Evolutionary conservation across 2,888 invertebrate species (phyloP).

Genomic region (Pediacus dermestoides): DNA sequence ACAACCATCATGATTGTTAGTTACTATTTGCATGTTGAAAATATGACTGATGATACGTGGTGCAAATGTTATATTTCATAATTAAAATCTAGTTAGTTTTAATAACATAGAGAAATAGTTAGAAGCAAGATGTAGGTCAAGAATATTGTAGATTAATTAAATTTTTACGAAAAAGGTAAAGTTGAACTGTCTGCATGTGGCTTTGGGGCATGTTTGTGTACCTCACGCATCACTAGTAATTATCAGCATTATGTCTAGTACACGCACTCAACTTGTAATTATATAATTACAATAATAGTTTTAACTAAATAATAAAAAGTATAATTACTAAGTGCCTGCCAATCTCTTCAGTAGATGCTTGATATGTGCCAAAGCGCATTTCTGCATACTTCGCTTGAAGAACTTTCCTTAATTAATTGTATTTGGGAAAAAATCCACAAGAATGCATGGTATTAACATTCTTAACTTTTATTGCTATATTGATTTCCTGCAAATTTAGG

Average conservation of each 20-base stretch:
- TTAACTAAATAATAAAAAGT: conserved; percentile 7
- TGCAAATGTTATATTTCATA: too few relatives aligned
- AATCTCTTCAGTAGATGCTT: conserved; percentile 4
- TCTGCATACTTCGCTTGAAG: too few relatives aligned
- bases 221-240: conserved; percentile 5
- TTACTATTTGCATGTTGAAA: too few relatives aligned
- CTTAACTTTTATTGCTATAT: not conserved
- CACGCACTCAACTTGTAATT: conserved; percentile 9
- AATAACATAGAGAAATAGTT: too few relatives aligned
- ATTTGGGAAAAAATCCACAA: not conserved
- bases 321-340: conserved; percentile 9
- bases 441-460: not conserved
- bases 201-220: not conserved
- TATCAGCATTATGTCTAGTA: conserved; percentile 6
- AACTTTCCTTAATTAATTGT: too few relatives aligned
- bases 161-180: conserved; percentile 4
- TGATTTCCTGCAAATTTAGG: too few relatives aligned
- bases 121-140: conserved; percentile 4
- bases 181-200: conserved; percentile 7
- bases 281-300: conserved; percentile 9
- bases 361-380: too few relatives aligned
- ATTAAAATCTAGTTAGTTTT: too few relatives aligned
- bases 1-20: too few relatives aligned
- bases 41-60: too few relatives aligned
- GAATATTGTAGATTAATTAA: conserved; percentile 4